A percentile compares a stretch with the other conserved stretches of the same genome.
Evolutionary conservation across 2,888 invertebrate genomes (phyloP).

Genomic region (Zygaena filipendulae): DNA sequence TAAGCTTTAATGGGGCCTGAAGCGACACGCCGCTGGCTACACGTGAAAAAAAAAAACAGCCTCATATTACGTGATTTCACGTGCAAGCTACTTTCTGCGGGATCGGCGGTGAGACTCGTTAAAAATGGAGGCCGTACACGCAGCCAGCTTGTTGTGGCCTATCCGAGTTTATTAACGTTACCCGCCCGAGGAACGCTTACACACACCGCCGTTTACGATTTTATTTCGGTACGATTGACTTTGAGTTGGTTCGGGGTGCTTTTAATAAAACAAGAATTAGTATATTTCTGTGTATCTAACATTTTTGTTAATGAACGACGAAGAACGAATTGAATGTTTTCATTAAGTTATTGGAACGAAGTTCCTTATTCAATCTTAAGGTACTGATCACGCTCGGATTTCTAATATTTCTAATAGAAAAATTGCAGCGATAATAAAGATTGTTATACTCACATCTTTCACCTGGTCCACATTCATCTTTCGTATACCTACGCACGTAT

Average conservation of each 20-base stretch:
- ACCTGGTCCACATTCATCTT: no score
- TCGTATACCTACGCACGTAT: no score
- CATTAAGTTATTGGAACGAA: no score
- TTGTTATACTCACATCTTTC: no score
- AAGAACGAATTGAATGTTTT: no score
- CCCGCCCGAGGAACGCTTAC: slow-evolving; percentile 33
- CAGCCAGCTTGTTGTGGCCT: slow-evolving; percentile 56
- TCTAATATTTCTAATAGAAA: no score
- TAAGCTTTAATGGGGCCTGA: slow-evolving; percentile 63
- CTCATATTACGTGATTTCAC: slow-evolving; percentile 68
- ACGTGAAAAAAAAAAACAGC: slow-evolving; percentile 61
- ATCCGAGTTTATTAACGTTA: slow-evolving; percentile 60
- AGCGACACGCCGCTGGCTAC: slow-evolving; percentile 49
- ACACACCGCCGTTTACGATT: slow-evolving; percentile 32
- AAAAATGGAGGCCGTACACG: slow-evolving; percentile 61
- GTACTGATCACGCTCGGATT: no score
- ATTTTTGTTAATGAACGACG: neutral
- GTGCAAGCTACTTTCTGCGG: slow-evolving; percentile 66
- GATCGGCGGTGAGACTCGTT: slow-evolving; percentile 58
- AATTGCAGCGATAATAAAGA: no score
- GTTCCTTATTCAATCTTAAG: no score
- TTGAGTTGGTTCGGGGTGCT: neutral
- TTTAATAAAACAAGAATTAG: neutral
- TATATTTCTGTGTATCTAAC: neutral
- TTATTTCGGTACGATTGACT: no score